These are phyloP conservation scores for Ophthalmotilapia sp. DNA, from an alignment of 2,113 vertebrate species.

Conservation along the genomic window DNA sequence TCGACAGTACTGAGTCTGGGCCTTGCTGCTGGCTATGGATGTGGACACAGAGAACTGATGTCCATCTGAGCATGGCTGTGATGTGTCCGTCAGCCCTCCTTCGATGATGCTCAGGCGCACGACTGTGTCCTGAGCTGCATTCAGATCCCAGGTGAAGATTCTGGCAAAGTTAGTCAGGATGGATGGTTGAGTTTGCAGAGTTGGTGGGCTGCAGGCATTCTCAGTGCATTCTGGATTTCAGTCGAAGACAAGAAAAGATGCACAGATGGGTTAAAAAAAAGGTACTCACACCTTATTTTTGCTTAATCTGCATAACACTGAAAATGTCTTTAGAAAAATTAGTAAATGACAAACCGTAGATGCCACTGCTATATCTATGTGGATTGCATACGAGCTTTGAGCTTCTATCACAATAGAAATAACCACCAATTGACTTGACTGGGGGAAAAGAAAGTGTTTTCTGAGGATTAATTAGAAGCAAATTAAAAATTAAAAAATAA, in stretches of 20 bases:
- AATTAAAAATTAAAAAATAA: background rate
- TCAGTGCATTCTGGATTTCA: slow-evolving; percentile 75
- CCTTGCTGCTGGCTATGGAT: background rate
- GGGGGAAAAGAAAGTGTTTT: rapidly evolving
- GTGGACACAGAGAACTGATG: slow-evolving; percentile 65
- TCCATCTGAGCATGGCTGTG: slow-evolving; percentile 61
- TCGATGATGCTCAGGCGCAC: slow-evolving; percentile 69
- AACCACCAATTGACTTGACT: background rate
- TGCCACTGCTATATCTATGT: background rate
- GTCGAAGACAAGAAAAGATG: background rate
- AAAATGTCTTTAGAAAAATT: background rate
- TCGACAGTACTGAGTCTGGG: slow-evolving; percentile 74
- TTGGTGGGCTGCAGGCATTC: slow-evolving; percentile 68
- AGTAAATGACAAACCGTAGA: background rate
- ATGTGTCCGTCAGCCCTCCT: slow-evolving; percentile 63
- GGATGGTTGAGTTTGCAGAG: slow-evolving; percentile 57
- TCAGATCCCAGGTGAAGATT: slow-evolving; percentile 76
- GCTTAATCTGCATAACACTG: background rate
- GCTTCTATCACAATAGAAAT: background rate
- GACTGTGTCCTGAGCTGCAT: slow-evolving; percentile 60
- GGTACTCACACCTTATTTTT: background rate
- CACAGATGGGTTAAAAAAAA: background rate
- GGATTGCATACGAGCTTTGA: rapidly evolving
- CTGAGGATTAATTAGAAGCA: background rate
- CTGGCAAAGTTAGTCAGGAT: slow-evolving; percentile 70